Evolutionary conservation across 2,797 vertebrate genomes (phyloP), one percentile per base, ranked within the genome.

Genomic region (Coendou prehensilis): DNA sequence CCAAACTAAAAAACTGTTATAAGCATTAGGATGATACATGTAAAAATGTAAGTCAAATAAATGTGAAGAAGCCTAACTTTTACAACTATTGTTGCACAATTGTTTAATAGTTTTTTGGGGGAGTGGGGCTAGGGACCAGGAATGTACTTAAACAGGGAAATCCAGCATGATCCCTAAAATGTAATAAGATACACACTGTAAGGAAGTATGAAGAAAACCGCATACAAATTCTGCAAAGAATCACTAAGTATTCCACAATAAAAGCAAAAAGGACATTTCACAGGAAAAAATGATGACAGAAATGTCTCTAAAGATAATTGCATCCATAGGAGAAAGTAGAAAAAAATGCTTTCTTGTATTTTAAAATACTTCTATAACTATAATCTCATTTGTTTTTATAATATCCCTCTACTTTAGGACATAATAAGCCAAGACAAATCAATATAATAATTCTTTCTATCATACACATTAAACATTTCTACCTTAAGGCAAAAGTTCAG

Each of bases 401-500:
- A 10, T 78, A 79, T 22, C 18, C 3, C 6, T 56, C 45, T 7
- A 71, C 20, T 81, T 87, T 67, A 78, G 82, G 50, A 67, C 14
- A 79, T 69, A 52, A 82, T 73, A 69, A 90, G 45, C 0, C 20
- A 94, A 59, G n/a, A 37, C 9, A 91, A 85, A 89, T 86, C 52
- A 88, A 78, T 61, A 22, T 28, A 86, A 83, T 86, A 79, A 76
- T 41, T 79, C 41, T 61, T 6, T 13, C 59, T 76, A 93, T 76
- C 91, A 93, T 87, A 90, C 76, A 47, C 23, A 80, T 96, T 87
- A 18, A 93, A 75, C 89, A 59, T 80, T 96, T 86, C 37, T 33
- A 59, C 91, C 93, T 67, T 61, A 97, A 97, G 87, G 89, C 86
- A 96, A 97, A 97, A 97, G 94, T 98, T 98, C 94, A 98, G 2